Percentiles rank a stretch among this genome's conserved stretches.
These are phyloP conservation scores for Psephotus haematonotus DNA, from an alignment of 2,113 vertebrate genomes.

Conservation along the genomic window DNA sequence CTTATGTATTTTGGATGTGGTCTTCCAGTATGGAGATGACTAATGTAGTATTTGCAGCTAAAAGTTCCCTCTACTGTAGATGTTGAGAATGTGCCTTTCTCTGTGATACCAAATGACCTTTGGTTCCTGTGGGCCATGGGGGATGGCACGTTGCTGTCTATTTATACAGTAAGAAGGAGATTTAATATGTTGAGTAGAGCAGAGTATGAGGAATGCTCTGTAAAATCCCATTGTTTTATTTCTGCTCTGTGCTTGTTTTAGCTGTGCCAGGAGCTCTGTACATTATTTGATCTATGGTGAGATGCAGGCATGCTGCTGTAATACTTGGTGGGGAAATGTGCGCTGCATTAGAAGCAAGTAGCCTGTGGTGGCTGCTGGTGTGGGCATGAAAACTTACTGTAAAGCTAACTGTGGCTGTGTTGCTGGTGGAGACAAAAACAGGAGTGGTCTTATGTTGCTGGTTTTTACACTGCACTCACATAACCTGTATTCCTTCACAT, in stretches of 20 bases:
- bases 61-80: background rate
- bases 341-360: background rate
- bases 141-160: background rate
- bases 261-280: background rate
- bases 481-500: rapidly evolving
- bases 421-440: background rate
- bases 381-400: background rate
- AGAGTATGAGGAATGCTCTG: background rate
- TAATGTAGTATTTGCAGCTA: background rate
- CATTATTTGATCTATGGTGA: rapidly evolving
- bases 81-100: background rate
- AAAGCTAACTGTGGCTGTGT: background rate
- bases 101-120: background rate
- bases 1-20: background rate
- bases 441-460: background rate
- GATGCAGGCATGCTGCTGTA: background rate
- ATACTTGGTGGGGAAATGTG: background rate
- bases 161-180: background rate
- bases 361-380: background rate
- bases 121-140: background rate
- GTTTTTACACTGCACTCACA: background rate
- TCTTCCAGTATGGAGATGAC: background rate
- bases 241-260: background rate
- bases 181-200: background rate
- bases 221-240: background rate